phyloP scores from a whole-genome alignment of 2,797 vertebrate genomes.

The Lepidocolaptes lacrymiger region DNA sequence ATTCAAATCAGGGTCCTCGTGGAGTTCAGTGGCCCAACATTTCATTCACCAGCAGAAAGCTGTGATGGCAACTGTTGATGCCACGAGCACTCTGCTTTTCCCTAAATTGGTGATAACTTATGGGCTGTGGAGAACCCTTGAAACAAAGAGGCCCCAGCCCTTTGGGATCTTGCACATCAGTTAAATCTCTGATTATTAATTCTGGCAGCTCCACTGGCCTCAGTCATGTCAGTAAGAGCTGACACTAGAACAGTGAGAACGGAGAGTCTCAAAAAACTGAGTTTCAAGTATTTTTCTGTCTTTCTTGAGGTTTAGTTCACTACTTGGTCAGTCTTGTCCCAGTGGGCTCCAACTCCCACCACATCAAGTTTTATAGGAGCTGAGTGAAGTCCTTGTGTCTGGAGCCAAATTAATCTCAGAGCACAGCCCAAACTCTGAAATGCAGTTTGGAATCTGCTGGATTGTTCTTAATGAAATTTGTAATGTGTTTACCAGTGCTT shows the following conservation, averaged over 20 bases:
- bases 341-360: neutral
- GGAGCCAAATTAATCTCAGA: neutral
- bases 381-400: fast-evolving
- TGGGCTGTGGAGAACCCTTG: neutral
- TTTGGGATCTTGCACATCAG: neutral
- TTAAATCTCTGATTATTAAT: neutral
- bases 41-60: neutral
- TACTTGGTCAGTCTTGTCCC: neutral
- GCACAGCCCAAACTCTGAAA: fast-evolving
- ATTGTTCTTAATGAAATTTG: neutral
- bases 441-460: neutral
- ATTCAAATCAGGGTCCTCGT: neutral
- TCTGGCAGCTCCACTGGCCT: neutral
- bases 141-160: neutral
- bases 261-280: neutral
- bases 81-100: neutral
- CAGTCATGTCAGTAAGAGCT: neutral
- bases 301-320: neutral
- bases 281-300: neutral
- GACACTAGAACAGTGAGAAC: neutral
- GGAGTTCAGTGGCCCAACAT: neutral
- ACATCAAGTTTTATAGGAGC: neutral
- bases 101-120: neutral
- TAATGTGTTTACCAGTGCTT: slow-evolving; percentile 27
- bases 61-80: neutral